Base-by-base conservation (phyloP, 2,888 invertebrate genomes). In the Sinelater perroti region DNA sequence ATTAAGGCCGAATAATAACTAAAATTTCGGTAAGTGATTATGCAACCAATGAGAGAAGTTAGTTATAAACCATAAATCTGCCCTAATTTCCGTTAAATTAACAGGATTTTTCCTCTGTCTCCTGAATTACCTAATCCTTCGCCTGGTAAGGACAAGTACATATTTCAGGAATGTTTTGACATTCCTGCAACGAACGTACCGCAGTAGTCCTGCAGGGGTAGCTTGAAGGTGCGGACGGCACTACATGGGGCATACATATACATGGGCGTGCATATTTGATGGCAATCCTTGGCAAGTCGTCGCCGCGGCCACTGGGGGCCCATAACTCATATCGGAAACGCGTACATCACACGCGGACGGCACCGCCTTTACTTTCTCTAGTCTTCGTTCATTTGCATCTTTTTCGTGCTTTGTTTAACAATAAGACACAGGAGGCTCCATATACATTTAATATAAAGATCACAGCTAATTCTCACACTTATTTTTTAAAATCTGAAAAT, bases 251-350 rank as follows among this genome's bases (percentile, higher is more conserved):
- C 59, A 60, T 60, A 60, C 60, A 60, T 60, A 60, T 60, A 60
- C 56, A 60, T 60, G 60, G 56, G 53, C 60, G 56, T 77, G 72
- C 76, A 78, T 77, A 76, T 78, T 77, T 78, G 73, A 77, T 76
- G 70, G 60, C 67, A 70, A 72, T 74, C 73, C 75, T 76, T 75
- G 76, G 75, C 76, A 75, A 75, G 74, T 76, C 76, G 75, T 75
- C 74, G 75, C 73, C 64, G 64, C 63, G 69, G 74, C 69, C 76
- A 70, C 76, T 66, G 64, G 77, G 75, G 77, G 73, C 73, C 73
- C 75, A 77, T 78, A 78, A 78, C 74, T 78, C 77, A 78, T 78
- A 77, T 77, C 71, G 75, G 65, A 71, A 73, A 73, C 71, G 72
- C 73, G 73, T 76, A 75, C 75, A 76, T 77, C 76, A 74, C 71